Evolutionary conservation across 2,797 vertebrate species (phyloP), one percentile per base, ranked within the genome.

Genomic region (Prunella strophiata): DNA sequence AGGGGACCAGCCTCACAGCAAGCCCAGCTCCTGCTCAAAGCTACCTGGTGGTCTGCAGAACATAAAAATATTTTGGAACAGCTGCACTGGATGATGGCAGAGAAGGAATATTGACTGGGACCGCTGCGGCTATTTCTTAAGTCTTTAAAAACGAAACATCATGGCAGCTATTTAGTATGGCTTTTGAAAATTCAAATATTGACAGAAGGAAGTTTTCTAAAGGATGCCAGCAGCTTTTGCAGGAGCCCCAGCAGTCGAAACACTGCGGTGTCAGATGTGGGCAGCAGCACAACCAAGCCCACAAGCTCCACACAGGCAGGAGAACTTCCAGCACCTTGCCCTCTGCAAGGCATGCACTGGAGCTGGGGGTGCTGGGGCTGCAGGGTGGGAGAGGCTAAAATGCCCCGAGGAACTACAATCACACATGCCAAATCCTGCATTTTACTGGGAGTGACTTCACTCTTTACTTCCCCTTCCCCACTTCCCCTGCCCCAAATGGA

Each of bases 151-250:
- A 71, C 32, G 81, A 95, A 95, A 78, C 76, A 78, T 92, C 85
- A 16, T 9, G 59, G 89, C 91, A 96, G 89, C 85, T 94, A 88
- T 92, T 96, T 83, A 82, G 88, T 14, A 77, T 42, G 84, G 75
- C 4, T 42, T 91, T 75, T 74, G 92, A 96, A 91, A 95, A 92
- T 76, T 94, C 92, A 95, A 96, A 96, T 96, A 95, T 96, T 95
- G 93, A 96, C 95, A 96, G 95, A 94, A 93, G 95, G 95, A 95
- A 95, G 94, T 96, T 95, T 95, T 93, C 88, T 89, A 80, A 58
- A 85, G 86, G 92, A 77, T 38, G 94, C 93, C 95, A 94, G 91
- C 65, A 91, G 93, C 87, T 80, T 93, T 77, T 85, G 94, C 95
- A 95, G 88, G 88, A 95, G 38, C 63, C 71, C 84, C 80, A 76